phyloP scores from a whole-genome alignment of 1,140 invertebrate genomes.

The Zeugodacus cucurbitae region DNA sequence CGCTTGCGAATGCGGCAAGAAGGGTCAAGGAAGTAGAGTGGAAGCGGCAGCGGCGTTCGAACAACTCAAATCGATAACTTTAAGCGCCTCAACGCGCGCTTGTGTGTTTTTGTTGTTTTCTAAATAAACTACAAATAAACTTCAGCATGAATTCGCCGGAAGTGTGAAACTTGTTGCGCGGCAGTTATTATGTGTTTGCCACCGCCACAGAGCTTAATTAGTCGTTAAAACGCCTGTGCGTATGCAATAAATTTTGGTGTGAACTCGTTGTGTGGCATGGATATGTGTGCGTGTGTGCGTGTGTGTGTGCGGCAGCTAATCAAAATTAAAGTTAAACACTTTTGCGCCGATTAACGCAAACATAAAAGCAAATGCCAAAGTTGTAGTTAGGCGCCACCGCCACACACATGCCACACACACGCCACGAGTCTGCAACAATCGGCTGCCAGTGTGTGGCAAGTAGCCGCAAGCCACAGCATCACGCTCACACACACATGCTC shows the following conservation, averaged over 20 bases:
- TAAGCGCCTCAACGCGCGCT: background rate
- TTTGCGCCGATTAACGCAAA: slow-evolving; percentile 19
- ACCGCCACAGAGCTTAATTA: slow-evolving; percentile 25
- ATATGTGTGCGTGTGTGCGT: background rate
- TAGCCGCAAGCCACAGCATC: slow-evolving; percentile 6
- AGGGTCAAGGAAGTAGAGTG: background rate
- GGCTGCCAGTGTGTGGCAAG: background rate
- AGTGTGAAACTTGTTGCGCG: slow-evolving; percentile 33
- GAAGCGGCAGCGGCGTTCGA: background rate
- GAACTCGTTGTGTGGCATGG: background rate
- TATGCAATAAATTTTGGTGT: background rate
- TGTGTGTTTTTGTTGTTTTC: background rate
- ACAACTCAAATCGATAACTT: background rate
- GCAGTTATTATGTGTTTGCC: background rate
- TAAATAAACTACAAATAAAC: slow-evolving; percentile 16
- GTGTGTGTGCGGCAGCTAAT: background rate
- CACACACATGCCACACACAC: background rate
- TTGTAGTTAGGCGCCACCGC: background rate
- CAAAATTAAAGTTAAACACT: slow-evolving; percentile 30
- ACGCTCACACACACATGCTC: background rate
- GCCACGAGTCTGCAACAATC: background rate
- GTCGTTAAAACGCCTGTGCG: background rate
- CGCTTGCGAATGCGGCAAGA: too few species aligned
- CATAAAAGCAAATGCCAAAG: background rate
- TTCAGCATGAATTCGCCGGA: background rate